Percentiles rank a stretch among this genome's conserved stretches.
These are phyloP conservation scores for Xiphorhynchus elegans DNA, from an alignment of 2,113 vertebrate genomes.

Conservation along the genomic window DNA sequence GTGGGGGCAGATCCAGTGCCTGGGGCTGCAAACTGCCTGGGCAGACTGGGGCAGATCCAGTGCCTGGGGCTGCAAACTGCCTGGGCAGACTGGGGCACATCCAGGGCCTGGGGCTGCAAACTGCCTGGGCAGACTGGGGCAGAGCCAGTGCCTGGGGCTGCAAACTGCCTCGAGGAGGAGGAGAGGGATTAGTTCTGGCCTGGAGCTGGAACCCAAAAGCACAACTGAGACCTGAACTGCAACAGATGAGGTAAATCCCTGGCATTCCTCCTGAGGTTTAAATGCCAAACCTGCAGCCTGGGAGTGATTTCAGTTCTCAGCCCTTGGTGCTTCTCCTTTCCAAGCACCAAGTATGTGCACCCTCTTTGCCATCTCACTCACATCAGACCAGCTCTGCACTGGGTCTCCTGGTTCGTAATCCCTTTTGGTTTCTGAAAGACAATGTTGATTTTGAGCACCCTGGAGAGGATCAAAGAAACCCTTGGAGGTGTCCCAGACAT, in stretches of 20 bases:
- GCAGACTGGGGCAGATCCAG: rapidly evolving
- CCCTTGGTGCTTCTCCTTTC: background rate
- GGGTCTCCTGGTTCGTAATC: background rate
- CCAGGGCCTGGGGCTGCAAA: background rate
- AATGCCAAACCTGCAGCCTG: background rate
- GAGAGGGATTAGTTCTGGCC: background rate
- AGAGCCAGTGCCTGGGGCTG: rapidly evolving
- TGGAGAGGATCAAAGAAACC: background rate
- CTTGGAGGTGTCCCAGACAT: background rate
- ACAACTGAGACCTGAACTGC: background rate
- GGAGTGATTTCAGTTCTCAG: background rate
- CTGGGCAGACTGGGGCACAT: background rate
- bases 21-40: background rate
- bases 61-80: background rate
- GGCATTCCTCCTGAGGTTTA: background rate
- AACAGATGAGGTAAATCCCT: background rate
- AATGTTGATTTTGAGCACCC: background rate
- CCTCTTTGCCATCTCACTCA: rapidly evolving
- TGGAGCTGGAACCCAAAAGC: background rate
- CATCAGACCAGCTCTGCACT: background rate
- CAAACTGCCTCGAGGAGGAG: background rate
- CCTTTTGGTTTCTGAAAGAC: background rate
- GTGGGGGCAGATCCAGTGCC: background rate
- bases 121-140: background rate
- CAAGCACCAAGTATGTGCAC: background rate